Conservation (phyloP, 2,888 invertebrate genomes). For the Himalopsyche anomala region DNA sequence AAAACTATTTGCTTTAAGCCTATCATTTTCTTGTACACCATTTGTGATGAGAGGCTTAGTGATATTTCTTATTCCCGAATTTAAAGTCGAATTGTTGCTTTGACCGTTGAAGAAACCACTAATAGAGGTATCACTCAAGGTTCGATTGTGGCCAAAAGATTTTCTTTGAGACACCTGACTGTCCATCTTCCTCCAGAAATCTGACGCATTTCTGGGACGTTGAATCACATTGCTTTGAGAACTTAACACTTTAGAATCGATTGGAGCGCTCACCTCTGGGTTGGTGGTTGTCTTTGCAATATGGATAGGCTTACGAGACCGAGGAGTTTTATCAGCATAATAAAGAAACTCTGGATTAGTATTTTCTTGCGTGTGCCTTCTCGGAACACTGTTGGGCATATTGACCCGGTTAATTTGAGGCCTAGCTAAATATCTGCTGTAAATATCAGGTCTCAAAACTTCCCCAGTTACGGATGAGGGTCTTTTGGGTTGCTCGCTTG, state of each 20-base stretch:
- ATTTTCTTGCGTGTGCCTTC: conserved; percentile 72
- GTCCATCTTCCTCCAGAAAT: conserved; percentile 82
- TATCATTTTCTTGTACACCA: conserved; percentile 66
- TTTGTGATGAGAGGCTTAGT: conserved; percentile 44
- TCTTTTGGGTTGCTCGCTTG: conserved; percentile 70
- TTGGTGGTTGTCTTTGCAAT: conserved; percentile 77
- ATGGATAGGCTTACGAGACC: conserved; percentile 85
- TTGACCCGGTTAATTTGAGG: conserved; percentile 66
- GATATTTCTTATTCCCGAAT: conserved; percentile 13
- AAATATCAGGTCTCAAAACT: conserved; percentile 74
- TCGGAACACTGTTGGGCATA: conserved; percentile 57
- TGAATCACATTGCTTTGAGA: conserved; percentile 68
- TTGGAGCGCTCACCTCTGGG: conserved; percentile 74
- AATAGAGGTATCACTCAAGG: conserved; percentile 72
- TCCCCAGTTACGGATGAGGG: conserved; percentile 76
- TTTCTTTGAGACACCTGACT: conserved; percentile 74
- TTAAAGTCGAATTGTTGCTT: conserved; percentile 34
- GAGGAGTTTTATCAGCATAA: conserved; percentile 83
- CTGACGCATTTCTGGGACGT: conserved; percentile 76
- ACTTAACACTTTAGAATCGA: conserved; percentile 74
- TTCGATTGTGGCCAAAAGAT: conserved; percentile 69
- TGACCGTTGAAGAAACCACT: conserved; percentile 36
- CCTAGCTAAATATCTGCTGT: conserved; percentile 63
- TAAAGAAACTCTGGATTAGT: conserved; percentile 79
- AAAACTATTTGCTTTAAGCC: conserved; percentile 52